Percentiles rank a stretch among this genome's conserved stretches.
These are phyloP conservation scores for silkworm (Bombyx mori) DNA, from an alignment of 1,140 invertebrate genomes.

Conservation along the genomic window ASM3026992v2 NC_085110.1:7138501-7139000, in stretches of 20 bases:
- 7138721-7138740: neutral
- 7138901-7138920: no score
- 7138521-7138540: conserved; percentile 42
- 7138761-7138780: neutral
- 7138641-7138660: conserved; percentile 46
- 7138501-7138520: conserved; percentile 35
- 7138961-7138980: no score
- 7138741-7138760: no score
- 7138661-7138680: conserved; percentile 58
- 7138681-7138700: conserved; percentile 11
- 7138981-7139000: no score
- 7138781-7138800: no score
- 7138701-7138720: neutral
- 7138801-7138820: no score
- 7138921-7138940: no score
- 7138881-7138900: no score
- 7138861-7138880: no score
- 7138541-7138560: conserved; percentile 61
- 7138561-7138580: conserved; percentile 68
- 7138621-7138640: conserved; percentile 60
- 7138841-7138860: no score
- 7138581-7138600: conserved; percentile 65
- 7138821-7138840: no score
- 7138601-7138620: conserved; percentile 63
- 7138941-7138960: no score